Evolutionary conservation across 2,113 vertebrate species (phyloP), one percentile per base, ranked within the genome.

Genomic region (Neogale vison): DNA sequence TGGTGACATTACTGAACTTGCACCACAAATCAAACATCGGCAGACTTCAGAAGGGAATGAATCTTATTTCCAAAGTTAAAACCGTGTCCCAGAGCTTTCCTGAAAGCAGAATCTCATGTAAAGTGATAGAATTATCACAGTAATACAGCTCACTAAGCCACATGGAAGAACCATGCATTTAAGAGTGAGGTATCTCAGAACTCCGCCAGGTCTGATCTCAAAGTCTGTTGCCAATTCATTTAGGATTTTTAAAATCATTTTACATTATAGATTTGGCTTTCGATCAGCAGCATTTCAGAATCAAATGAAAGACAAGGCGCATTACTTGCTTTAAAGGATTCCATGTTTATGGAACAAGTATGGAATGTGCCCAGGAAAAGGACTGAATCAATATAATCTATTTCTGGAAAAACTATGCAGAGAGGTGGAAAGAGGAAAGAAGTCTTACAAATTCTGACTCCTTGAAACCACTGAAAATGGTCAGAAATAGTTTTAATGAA

Each of bases 321-420:
- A 87, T 80, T 94, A 77, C n/a, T 82, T 93, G 3, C 23, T 96
- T 29, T 90, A 50, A 96, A 82, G 26, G 31, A 92, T 14, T 34
- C 6, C 23, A 29, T 86, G 20, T 69, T 4, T 63, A 59, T 88
- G 65, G 90, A 97, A 57, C 71, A 90, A 67, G n/a, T 3, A 80
- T 65, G 1, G 92, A 97, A 47, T 8, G 34, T 65, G 29, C 52
- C 69, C 0, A 0, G 52, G 47, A 95, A 20, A 81, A 34, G 23
- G 67, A 93, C 55, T 7, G 0, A 97, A 98, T 98, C 92, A 89
- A 93, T 88, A 67, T 31, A 59, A 94, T 95, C 65, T 1, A 94
- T 97, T 98, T 98, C 74, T 97, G 26, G 7, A 34, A 98, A 98
- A 86, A 84, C 5, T 76, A 18, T 52, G 0, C 36, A 81, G 15